A percentile compares a stretch with the other conserved stretches of the same genome.
Evolutionary conservation across 2,797 vertebrate genomes (phyloP).

Genomic region (Selene dorsalis): DNA sequence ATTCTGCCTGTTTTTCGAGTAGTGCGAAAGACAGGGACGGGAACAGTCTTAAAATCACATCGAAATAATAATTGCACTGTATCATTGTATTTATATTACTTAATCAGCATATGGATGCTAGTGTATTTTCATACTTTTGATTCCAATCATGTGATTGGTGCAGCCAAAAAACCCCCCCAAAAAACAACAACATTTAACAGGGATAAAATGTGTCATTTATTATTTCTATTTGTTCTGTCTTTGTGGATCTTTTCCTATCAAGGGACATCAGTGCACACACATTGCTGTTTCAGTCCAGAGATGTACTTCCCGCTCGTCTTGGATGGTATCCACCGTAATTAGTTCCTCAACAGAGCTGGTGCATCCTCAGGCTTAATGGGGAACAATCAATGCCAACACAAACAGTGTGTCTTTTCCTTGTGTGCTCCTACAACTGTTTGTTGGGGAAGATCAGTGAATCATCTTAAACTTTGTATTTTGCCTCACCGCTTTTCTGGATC

Average conservation of each 20-base stretch:
- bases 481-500: slow-evolving; percentile 22
- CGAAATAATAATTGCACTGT: slow-evolving; percentile 1
- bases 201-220: slow-evolving; percentile 31
- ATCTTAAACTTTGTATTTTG: slow-evolving; percentile 54
- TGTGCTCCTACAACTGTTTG: slow-evolving; percentile 42
- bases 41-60: neutral
- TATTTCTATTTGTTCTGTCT: slow-evolving; percentile 13
- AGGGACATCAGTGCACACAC: slow-evolving; percentile 66
- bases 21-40: neutral
- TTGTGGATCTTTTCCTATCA: slow-evolving; percentile 42
- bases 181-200: slow-evolving; percentile 12
- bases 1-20: slow-evolving; percentile 9
- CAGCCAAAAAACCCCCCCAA: neutral
- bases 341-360: slow-evolving; percentile 76
- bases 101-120: neutral
- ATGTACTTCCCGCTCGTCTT: slow-evolving; percentile 67
- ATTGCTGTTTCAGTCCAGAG: slow-evolving; percentile 62
- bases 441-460: slow-evolving; percentile 54
- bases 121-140: neutral
- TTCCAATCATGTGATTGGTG: neutral
- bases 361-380: slow-evolving; percentile 79
- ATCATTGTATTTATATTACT: neutral
- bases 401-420: slow-evolving; percentile 66
- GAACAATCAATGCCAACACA: slow-evolving; percentile 80
- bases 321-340: slow-evolving; percentile 80